These are phyloP conservation scores for Pimephales promelas DNA, from an alignment of 2,113 vertebrate species.

Conservation along the genomic window DNA sequence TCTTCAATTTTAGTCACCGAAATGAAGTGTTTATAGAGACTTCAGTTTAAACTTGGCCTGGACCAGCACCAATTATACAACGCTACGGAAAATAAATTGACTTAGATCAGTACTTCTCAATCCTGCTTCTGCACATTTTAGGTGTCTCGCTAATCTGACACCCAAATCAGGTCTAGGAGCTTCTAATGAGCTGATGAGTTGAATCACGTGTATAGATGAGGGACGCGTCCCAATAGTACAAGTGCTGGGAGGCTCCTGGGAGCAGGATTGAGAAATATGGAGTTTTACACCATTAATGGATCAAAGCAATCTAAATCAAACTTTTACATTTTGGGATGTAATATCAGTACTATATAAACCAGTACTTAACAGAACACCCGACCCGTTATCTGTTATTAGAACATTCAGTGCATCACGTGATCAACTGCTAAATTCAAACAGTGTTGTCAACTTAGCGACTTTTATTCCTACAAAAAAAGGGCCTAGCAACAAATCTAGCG, in stretches of 20 bases:
- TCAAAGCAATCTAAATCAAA: background rate
- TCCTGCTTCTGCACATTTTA: background rate
- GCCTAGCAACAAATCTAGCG: too few species aligned
- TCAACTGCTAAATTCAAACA: too few species aligned
- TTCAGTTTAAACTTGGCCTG: constrained; percentile 16
- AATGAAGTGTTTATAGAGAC: constrained; percentile 12
- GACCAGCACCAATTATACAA: constrained; percentile 20
- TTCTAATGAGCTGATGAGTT: constrained; percentile 7
- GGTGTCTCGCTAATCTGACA: background rate
- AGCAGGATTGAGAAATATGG: background rate
- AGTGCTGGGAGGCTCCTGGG: background rate
- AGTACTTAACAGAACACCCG: too few species aligned
- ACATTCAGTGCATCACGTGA: too few species aligned
- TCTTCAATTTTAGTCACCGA: constrained; percentile 11
- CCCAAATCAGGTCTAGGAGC: background rate
- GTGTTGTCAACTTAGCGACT: too few species aligned
- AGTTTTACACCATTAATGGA: background rate
- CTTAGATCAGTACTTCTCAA: constrained; percentile 1
- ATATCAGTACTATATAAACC: too few species aligned
- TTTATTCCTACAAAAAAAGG: too few species aligned
- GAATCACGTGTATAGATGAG: background rate
- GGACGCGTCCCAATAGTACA: background rate
- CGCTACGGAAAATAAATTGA: constrained; percentile 11
- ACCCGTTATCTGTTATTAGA: background rate
- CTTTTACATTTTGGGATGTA: background rate